Conservation (phyloP, 2,797 vertebrate genomes). For the Galago senegalensis region DNA sequence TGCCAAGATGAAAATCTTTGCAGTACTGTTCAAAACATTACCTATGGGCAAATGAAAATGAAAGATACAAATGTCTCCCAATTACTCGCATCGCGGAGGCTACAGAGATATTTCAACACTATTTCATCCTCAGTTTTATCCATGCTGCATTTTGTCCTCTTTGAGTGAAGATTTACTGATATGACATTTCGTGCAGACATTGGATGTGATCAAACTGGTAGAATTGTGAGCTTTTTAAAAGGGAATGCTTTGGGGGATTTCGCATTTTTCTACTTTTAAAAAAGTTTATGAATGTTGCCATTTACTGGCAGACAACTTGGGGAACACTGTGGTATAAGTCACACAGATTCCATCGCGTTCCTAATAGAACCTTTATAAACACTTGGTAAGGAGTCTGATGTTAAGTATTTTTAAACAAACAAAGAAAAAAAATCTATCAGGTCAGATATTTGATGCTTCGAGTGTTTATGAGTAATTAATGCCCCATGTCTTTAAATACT, state of each 20-base stretch:
- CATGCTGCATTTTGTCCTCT: conserved; percentile 34
- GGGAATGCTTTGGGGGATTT: conserved; percentile 44
- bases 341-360: background rate
- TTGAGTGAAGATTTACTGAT: conserved; percentile 11
- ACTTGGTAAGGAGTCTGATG: conserved; percentile 65
- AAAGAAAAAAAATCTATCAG: conserved; percentile 60
- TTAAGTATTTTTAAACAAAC: conserved; percentile 55
- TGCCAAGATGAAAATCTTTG: conserved; percentile 74
- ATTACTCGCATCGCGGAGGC: conserved; percentile 42
- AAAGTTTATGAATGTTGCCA: conserved; percentile 48
- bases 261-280: conserved; percentile 34
- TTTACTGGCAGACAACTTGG: background rate
- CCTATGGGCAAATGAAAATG: conserved; percentile 61
- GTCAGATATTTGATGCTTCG: conserved; percentile 69
- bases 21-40: conserved; percentile 63
- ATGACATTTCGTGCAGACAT: conserved; percentile 46
- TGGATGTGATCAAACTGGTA: background rate
- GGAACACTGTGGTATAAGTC: background rate
- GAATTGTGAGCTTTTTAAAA: conserved; percentile 27
- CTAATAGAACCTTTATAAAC: conserved; percentile 71
- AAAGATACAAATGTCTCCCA: conserved; percentile 71
- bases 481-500: conserved; percentile 73
- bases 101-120: conserved; percentile 29
- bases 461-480: conserved; percentile 76
- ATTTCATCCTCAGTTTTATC: conserved; percentile 23